These are phyloP conservation scores for Arothron firmamentum DNA, from an alignment of 2,113 vertebrate species.

Conservation along the genomic window DNA sequence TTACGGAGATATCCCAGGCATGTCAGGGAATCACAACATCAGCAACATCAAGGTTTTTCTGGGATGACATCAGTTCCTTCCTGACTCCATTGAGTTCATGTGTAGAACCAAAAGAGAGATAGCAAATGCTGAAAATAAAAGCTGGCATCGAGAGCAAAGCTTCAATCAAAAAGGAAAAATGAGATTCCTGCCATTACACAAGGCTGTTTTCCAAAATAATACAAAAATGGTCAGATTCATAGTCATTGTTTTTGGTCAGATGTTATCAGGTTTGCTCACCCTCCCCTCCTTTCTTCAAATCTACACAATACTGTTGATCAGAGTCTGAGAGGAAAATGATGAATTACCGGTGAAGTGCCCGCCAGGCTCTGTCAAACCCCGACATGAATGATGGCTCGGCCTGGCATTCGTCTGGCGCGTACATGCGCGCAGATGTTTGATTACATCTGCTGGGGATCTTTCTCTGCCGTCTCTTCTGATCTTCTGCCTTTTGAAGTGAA, in stretches of 20 bases:
- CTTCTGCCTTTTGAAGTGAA: slow-evolving; percentile 56
- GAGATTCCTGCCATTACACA: too few relatives aligned
- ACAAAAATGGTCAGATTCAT: too few relatives aligned
- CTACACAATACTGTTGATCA: slow-evolving; percentile 30
- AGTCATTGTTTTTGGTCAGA: not conserved
- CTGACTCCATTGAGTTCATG: not conserved
- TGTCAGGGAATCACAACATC: slow-evolving; percentile 27
- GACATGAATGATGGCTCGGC: slow-evolving; percentile 21
- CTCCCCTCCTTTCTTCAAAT: slow-evolving; percentile 33
- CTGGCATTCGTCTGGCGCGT: slow-evolving; percentile 15
- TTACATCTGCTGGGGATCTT: slow-evolving; percentile 19
- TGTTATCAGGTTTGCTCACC: slow-evolving; percentile 12
- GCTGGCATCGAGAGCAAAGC: too few relatives aligned
- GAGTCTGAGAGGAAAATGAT: slow-evolving; percentile 36
- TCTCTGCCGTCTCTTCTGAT: slow-evolving; percentile 30
- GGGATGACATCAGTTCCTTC: slow-evolving; percentile 33
- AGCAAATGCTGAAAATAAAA: too few relatives aligned
- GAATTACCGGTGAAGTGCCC: slow-evolving; percentile 10
- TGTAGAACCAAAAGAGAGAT: not conserved
- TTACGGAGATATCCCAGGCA: slow-evolving; percentile 48
- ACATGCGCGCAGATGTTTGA: slow-evolving; percentile 19
- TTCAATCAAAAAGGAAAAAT: too few relatives aligned
- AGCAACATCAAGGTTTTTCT: slow-evolving; percentile 39
- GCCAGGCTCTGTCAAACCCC: slow-evolving; percentile 7
- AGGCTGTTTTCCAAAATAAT: too few relatives aligned